Conservation (phyloP, 2,797 vertebrate species). For the Parauchenoglanis ngamensis region DNA sequence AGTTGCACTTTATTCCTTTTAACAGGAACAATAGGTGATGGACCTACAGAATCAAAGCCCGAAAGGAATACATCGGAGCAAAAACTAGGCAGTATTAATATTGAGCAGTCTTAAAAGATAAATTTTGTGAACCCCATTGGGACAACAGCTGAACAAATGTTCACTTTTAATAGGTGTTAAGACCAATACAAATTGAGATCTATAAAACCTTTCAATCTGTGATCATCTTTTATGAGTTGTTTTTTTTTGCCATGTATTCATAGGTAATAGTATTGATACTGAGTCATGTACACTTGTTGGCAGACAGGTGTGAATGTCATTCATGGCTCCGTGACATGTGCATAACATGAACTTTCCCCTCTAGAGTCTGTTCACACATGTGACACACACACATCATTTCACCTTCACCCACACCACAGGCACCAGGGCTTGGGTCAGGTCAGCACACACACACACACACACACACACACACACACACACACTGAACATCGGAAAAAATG, state of each 20-base stretch:
- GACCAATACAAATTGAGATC: constrained; percentile 9
- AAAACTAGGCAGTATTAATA: not conserved
- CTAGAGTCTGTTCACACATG: constrained; percentile 11
- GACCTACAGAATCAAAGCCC: not conserved
- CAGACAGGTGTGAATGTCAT: constrained; percentile 33
- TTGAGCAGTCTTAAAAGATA: not conserved
- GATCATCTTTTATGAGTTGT: not conserved
- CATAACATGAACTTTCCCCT: constrained; percentile 24
- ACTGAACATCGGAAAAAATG: not conserved
- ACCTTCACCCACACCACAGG: not conserved
- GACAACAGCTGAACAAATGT: not conserved
- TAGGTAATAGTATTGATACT: not conserved
- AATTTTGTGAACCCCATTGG: not conserved
- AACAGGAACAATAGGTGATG: constrained; percentile 4
- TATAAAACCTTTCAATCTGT: constrained; percentile 4
- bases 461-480: no score
- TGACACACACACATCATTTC: not conserved
- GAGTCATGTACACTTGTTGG: not conserved
- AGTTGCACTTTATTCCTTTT: not conserved
- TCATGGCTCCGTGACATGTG: constrained; percentile 28
- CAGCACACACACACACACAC: no score
- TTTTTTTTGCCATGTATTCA: not conserved
- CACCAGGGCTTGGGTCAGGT: not conserved
- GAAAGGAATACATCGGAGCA: not conserved
- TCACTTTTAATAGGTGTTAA: not conserved